Percentiles rank a stretch among this genome's conserved stretches.
Conservation (phyloP, 1,140 invertebrate genomes). For the Metaphire vulgaris region DNA sequence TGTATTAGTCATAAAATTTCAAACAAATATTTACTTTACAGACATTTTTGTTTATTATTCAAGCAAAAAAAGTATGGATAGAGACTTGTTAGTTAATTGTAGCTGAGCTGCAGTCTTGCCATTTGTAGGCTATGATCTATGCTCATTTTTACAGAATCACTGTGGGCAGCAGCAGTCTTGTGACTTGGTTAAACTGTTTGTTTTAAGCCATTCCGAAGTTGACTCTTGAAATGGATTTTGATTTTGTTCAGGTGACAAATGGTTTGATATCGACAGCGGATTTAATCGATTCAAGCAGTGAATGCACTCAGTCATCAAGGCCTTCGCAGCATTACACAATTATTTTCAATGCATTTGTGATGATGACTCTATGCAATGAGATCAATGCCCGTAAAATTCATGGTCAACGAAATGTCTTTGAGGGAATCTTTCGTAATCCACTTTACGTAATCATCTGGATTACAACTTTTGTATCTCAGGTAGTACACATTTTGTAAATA, state of each 20-base stretch:
- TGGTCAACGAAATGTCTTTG: slow-evolving; percentile 95
- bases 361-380: slow-evolving; percentile 99
- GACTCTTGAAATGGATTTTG: slow-evolving; percentile 15
- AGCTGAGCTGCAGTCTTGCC: too few species aligned
- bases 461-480: slow-evolving; percentile 83
- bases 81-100: too few species aligned
- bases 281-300: slow-evolving; percentile 43
- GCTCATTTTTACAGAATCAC: too few species aligned
- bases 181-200: too few species aligned
- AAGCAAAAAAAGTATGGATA: too few species aligned
- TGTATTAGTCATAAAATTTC: too few species aligned
- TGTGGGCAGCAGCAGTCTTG: too few species aligned
- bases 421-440: slow-evolving; percentile 84
- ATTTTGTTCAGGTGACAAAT: slow-evolving; percentile 55
- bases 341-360: slow-evolving; percentile 99
- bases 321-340: slow-evolving; percentile 96
- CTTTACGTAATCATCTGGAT: slow-evolving; percentile 99
- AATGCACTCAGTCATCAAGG: slow-evolving; percentile 55
- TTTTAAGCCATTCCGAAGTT: too few species aligned
- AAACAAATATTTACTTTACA: too few species aligned
- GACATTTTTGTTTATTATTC: too few species aligned
- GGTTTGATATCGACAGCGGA: slow-evolving; percentile 86
- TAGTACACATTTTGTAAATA: too few species aligned
- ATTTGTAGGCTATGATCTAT: too few species aligned
- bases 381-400: slow-evolving; percentile 99